Conservation (phyloP, 2,888 invertebrate genomes). For the Hemistola chrysoprasaria region DNA sequence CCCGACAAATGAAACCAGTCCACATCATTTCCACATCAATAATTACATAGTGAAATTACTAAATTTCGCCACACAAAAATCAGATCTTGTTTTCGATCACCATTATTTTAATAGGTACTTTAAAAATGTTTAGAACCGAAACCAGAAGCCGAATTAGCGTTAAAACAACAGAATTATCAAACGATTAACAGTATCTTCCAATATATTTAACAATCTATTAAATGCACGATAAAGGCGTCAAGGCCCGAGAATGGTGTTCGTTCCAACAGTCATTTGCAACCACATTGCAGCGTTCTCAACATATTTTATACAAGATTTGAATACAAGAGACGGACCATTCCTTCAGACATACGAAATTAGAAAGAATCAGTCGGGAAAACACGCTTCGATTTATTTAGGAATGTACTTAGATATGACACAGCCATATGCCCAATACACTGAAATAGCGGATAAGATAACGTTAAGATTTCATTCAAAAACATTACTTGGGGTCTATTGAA, state of each 20-base stretch:
- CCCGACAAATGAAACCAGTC: slow-evolving; percentile 31
- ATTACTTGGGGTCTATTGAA: slow-evolving; percentile 8
- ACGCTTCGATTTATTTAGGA: slow-evolving; percentile 57
- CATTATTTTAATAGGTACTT: slow-evolving; percentile 16
- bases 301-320: slow-evolving; percentile 3
- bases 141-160: slow-evolving; percentile 49
- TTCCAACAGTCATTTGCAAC: slow-evolving; percentile 37
- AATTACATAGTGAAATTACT: slow-evolving; percentile 24
- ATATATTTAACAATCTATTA: slow-evolving; percentile 77
- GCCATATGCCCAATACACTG: slow-evolving; percentile 42
- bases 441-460: no score
- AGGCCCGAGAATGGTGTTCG: slow-evolving; percentile 51
- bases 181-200: slow-evolving; percentile 74
- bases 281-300: slow-evolving; percentile 37
- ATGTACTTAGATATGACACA: slow-evolving; percentile 77
- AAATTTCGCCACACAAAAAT: slow-evolving; percentile 18
- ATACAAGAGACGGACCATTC: slow-evolving; percentile 30
- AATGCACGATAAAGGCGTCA: slow-evolving; percentile 69
- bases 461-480: slow-evolving; percentile 7
- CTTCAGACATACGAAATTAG: slow-evolving; percentile 53
- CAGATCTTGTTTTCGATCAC: slow-evolving; percentile 28
- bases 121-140: slow-evolving; percentile 21
- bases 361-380: slow-evolving; percentile 64
- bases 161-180: slow-evolving; percentile 57
- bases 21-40: no score